Conservation (phyloP, 2,797 vertebrate species). For the Centropyge bicolor region DNA sequence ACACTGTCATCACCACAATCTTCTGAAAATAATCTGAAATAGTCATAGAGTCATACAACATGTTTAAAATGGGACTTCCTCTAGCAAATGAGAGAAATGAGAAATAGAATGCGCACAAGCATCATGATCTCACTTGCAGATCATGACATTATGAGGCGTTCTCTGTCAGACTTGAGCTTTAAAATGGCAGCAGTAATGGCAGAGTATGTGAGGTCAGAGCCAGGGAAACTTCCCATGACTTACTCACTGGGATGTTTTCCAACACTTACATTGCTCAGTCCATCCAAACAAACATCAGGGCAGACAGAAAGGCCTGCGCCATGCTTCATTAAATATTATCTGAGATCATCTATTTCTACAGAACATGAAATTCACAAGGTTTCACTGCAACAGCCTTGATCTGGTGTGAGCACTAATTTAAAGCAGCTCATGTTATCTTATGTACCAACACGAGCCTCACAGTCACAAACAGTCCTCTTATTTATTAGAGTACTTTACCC, state of each 20-base stretch:
- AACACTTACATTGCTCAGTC: constrained; percentile 52
- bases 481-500: too few species aligned
- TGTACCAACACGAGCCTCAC: not conserved
- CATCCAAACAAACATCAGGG: constrained; percentile 54
- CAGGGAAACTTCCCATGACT: constrained; percentile 66
- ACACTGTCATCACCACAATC: not conserved
- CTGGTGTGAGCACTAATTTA: not conserved
- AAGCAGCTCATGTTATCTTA: not conserved
- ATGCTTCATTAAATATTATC: not conserved
- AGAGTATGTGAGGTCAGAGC: constrained; percentile 21
- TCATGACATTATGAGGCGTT: constrained; percentile 10
- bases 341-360: not conserved
- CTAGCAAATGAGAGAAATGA: not conserved
- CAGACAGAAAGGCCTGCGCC: constrained; percentile 14
- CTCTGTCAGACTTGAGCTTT: not conserved
- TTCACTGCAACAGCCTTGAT: not conserved
- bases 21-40: not conserved
- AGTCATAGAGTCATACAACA: not conserved
- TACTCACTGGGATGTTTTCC: constrained; percentile 63
- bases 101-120: constrained; percentile 34
- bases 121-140: constrained; percentile 29
- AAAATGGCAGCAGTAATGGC: constrained; percentile 24
- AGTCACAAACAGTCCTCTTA: too few species aligned
- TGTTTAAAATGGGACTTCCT: constrained; percentile 21
- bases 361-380: not conserved